A percentile compares a stretch with the other conserved stretches of the same genome.
Conservation (phyloP, 2,888 invertebrate genomes). For the Sphecodes monilicornis region DNA sequence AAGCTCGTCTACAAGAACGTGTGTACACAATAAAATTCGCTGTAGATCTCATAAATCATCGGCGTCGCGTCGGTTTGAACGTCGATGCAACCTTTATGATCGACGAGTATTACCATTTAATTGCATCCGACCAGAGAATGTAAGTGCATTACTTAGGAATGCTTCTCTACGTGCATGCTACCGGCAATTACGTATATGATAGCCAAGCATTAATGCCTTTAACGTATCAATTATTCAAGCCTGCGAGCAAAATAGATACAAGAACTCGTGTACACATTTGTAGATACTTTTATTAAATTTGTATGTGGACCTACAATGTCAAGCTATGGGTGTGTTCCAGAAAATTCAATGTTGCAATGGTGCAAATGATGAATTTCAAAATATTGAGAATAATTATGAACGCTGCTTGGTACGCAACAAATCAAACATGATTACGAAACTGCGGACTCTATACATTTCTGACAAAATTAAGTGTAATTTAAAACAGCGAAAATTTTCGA, state of each 20-base stretch:
- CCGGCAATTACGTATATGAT: conserved; percentile 32
- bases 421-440: too few relatives aligned
- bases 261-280: not conserved
- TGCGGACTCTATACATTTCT: too few relatives aligned
- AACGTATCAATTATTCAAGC: conserved; percentile 52
- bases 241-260: conserved; percentile 1
- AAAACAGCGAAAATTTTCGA: too few relatives aligned
- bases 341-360: too few relatives aligned
- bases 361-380: too few relatives aligned
- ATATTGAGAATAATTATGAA: too few relatives aligned
- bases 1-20: not conserved
- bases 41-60: conserved; percentile 54
- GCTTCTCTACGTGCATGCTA: conserved; percentile 20
- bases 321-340: too few relatives aligned
- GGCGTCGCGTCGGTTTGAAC: conserved; percentile 12
- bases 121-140: conserved; percentile 21
- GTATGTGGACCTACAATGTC: too few relatives aligned
- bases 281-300: not conserved
- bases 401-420: too few relatives aligned
- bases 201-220: conserved; percentile 40
- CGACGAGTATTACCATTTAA: conserved; percentile 52
- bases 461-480: too few relatives aligned
- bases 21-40: conserved; percentile 17
- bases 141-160: conserved; percentile 22
- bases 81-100: conserved; percentile 49